Conservation (phyloP, 2,113 vertebrate species). For the Passerina amoena region DNA sequence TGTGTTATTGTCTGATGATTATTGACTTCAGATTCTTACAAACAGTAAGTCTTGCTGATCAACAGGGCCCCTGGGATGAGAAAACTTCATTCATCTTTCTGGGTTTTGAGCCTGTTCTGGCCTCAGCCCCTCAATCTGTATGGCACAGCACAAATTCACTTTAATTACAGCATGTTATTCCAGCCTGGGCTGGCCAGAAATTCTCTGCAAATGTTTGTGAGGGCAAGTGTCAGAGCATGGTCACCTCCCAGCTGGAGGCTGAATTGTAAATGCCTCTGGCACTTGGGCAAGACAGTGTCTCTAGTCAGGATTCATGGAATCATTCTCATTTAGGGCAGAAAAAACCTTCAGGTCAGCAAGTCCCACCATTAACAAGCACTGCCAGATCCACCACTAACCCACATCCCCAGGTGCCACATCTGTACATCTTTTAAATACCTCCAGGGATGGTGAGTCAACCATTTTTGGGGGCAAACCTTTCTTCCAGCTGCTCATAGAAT, state of each 20-base stretch:
- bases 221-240: not conserved
- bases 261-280: not conserved
- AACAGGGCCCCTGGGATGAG: not conserved
- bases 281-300: not conserved
- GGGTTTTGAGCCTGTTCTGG: not conserved
- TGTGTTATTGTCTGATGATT: not conserved
- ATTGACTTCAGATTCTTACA: not conserved
- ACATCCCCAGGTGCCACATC: not conserved
- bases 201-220: not conserved
- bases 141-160: not conserved
- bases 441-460: not conserved
- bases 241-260: not conserved
- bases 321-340: not conserved
- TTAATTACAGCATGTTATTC: not conserved
- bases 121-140: not conserved
- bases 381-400: not conserved
- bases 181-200: not conserved
- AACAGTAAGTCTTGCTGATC: constrained; percentile 21
- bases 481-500: not conserved
- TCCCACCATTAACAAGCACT: not conserved
- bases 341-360: not conserved
- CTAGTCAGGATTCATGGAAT: not conserved
- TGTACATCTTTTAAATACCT: not conserved
- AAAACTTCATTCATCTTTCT: not conserved
- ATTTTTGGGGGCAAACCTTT: not conserved